Percentiles rank a stretch among this genome's conserved stretches.
Evolutionary conservation across 53 echinoderm and acorn worm genomes (phyloP).

Genomic region (Holothuria leucospilota): DNA sequence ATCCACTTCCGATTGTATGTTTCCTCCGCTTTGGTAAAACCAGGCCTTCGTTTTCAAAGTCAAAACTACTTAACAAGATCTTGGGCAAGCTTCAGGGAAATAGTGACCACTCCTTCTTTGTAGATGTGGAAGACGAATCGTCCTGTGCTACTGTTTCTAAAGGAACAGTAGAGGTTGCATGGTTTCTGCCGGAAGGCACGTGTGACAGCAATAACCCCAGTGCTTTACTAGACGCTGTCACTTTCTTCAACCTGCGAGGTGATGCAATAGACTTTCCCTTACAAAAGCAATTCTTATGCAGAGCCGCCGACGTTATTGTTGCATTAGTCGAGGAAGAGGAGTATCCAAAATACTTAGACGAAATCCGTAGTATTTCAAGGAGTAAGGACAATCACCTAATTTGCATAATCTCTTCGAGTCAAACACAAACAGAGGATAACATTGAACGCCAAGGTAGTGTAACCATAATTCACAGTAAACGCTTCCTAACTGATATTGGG

Average conservation of each 20-base stretch:
- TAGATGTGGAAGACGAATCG: constrained; percentile 6
- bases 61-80: constrained; percentile 28
- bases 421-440: background rate
- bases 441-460: constrained; percentile 14
- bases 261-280: background rate
- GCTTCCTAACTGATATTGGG: background rate
- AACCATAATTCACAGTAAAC: background rate
- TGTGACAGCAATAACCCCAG: background rate
- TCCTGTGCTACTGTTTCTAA: constrained; percentile 22
- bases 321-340: background rate
- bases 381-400: no score
- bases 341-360: background rate
- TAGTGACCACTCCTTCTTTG: constrained; percentile 44
- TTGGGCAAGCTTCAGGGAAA: constrained; percentile 27
- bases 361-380: no score
- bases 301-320: background rate
- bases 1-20: background rate
- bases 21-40: constrained; percentile 6
- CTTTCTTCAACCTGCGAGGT: constrained; percentile 26
- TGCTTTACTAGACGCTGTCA: background rate
- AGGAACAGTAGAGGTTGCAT: constrained; percentile 19
- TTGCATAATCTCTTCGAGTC: no score
- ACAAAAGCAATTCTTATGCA: background rate
- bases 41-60: background rate
- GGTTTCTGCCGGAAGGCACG: constrained; percentile 11